These are phyloP conservation scores for Eurytoma adleriae DNA, from an alignment of 2,888 invertebrate genomes.

Conservation along the genomic window DNA sequence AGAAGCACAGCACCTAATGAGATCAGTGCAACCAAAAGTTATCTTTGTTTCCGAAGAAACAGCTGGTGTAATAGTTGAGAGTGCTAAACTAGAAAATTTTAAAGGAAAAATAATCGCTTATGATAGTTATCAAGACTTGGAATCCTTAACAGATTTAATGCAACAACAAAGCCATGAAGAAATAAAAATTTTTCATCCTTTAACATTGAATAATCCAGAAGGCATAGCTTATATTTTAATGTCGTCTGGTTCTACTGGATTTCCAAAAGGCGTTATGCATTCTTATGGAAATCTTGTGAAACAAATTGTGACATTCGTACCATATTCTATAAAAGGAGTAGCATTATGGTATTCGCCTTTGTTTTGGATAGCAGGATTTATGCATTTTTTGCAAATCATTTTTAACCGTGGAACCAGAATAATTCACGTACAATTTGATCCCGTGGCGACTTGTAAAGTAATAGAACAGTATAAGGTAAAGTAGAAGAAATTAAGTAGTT, in stretches of 20 bases:
- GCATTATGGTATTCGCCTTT: conserved; percentile 59
- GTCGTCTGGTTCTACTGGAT: conserved; percentile 63
- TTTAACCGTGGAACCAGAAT: conserved; percentile 53
- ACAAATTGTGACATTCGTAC: conserved; percentile 12
- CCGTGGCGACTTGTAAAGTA: conserved; percentile 60
- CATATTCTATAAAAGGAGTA: conserved; percentile 36
- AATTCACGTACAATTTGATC: conserved; percentile 60
- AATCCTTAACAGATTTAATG: conserved; percentile 29
- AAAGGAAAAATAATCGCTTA: conserved; percentile 51
- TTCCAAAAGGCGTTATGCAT: conserved; percentile 62
- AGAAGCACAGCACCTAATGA: conserved; percentile 58
- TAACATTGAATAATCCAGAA: conserved; percentile 29
- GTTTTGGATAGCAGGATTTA: conserved; percentile 61
- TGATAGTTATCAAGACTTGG: conserved; percentile 38
- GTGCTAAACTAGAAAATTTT: conserved; percentile 36
- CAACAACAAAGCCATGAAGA: background rate
- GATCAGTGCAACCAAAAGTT: conserved; percentile 51
- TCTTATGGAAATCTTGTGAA: conserved; percentile 57
- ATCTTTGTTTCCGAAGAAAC: conserved; percentile 47
- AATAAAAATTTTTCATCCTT: conserved; percentile 6
- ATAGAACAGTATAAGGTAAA: conserved; percentile 68
- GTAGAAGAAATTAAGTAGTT: background rate
- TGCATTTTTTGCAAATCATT: conserved; percentile 48
- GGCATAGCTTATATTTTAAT: conserved; percentile 60
- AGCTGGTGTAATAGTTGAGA: conserved; percentile 38